phyloP scores from a whole-genome alignment of 2,797 vertebrate species.

The Mico argentatus region DNA sequence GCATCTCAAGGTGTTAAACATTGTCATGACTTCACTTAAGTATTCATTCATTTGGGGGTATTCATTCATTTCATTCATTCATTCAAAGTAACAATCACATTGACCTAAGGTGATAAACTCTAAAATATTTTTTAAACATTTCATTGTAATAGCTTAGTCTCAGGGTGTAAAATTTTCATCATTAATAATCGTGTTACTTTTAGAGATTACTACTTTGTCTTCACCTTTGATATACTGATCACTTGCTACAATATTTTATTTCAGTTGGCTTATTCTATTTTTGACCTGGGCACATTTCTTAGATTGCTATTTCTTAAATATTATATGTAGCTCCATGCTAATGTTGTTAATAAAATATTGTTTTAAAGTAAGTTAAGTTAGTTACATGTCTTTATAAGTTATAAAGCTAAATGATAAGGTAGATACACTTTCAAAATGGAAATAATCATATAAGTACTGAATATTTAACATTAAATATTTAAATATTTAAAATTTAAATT shows the following conservation, averaged over 20 bases:
- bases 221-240: background rate
- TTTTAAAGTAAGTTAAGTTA: slow-evolving; percentile 42
- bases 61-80: slow-evolving; percentile 48
- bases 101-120: background rate
- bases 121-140: slow-evolving; percentile 34
- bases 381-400: slow-evolving; percentile 26
- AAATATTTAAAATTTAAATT: background rate
- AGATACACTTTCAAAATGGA: slow-evolving; percentile 41
- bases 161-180: slow-evolving; percentile 17
- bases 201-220: background rate
- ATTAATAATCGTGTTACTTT: slow-evolving; percentile 28
- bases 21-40: background rate
- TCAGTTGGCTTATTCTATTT: slow-evolving; percentile 36
- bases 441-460: background rate
- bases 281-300: slow-evolving; percentile 1
- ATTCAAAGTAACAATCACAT: slow-evolving; percentile 40
- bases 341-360: slow-evolving; percentile 9
- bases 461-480: slow-evolving; percentile 21
- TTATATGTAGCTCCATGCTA: slow-evolving; percentile 5
- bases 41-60: slow-evolving; percentile 34
- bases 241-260: slow-evolving; percentile 49
- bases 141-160: background rate
- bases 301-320: slow-evolving; percentile 26
- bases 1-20: slow-evolving; percentile 41
- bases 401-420: slow-evolving; percentile 33